Base-by-base conservation (phyloP, 2,113 vertebrate genomes). In the Pungitius pungitius region DNA sequence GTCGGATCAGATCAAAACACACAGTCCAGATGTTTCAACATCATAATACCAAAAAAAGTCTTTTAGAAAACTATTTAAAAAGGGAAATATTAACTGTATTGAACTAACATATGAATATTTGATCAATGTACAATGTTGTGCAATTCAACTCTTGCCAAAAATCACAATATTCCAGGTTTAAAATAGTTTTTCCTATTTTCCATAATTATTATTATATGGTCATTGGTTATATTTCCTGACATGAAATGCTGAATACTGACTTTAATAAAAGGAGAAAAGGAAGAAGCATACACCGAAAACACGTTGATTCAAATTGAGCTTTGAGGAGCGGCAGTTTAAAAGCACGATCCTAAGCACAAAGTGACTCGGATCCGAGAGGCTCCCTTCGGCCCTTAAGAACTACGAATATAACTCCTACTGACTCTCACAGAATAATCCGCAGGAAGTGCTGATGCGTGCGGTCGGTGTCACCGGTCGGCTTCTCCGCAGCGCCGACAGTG, bases 361-460 rank as follows among this genome's bases (percentile, higher is more conserved):
- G 24, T 39, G 20, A 40, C 45, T 40, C 14, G 20, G 18, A 18
- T 64, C 8, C 54, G n/a, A 42, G 57, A 13, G 10, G 20, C 26
- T 60, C 43, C 27, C 18, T 10, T n/a, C 27, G 51, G 60, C 45
- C 51, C 40, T 9, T 2, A 0, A 59, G 30, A 49, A 40, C 64
- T 42, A 15, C 24, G 51, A 55, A 69, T 22, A 30, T 27, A 33
- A 39, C 13, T 51, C 10, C 37, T 22, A 1, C 22, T 3, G 3
- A 55, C 61, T 37, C 17, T 18, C 8, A 24, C 39, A 59, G 72
- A 30, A 33, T 52, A 74, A 74, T 77, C 75, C 66, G 20, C 4
- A 57, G 55, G 47, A 76, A 79, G 71, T 64, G 56, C 61, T 26
- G 51, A 62, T 45, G 62, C n/a, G n/a, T 80, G 58, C 30, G n/a